Evolutionary conservation across 2,113 vertebrate genomes (phyloP).

Genomic region (Plecotus auritus): DNA sequence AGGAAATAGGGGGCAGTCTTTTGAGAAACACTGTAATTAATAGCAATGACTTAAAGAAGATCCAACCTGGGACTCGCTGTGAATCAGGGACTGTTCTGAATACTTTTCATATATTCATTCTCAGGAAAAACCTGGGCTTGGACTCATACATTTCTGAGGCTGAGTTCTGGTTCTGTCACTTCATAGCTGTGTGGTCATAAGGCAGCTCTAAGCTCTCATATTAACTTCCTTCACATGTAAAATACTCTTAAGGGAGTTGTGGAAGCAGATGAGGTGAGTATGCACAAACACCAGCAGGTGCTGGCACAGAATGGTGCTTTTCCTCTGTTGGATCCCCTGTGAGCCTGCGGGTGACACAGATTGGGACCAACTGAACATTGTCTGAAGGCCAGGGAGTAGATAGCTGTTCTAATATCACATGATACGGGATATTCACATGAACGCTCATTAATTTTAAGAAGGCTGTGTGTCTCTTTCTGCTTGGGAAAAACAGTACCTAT

Average conservation of each 20-base stretch:
- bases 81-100: background rate
- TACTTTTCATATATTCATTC: background rate
- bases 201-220: background rate
- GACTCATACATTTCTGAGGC: background rate
- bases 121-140: background rate
- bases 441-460: background rate
- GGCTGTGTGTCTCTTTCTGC: background rate
- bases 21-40: background rate
- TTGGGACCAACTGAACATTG: background rate
- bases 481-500: background rate
- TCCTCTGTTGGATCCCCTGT: background rate
- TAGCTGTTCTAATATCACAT: background rate
- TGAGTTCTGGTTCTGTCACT: background rate
- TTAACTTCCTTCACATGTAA: constrained; percentile 24
- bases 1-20: background rate
- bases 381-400: background rate
- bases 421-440: background rate
- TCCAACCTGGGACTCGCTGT: background rate
- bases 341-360: background rate
- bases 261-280: background rate
- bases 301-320: background rate
- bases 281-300: background rate
- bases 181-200: background rate
- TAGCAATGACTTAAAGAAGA: background rate
- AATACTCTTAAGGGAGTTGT: background rate